Conservation (phyloP, 2,888 invertebrate genomes). For the Limulus polyphemus region DNA sequence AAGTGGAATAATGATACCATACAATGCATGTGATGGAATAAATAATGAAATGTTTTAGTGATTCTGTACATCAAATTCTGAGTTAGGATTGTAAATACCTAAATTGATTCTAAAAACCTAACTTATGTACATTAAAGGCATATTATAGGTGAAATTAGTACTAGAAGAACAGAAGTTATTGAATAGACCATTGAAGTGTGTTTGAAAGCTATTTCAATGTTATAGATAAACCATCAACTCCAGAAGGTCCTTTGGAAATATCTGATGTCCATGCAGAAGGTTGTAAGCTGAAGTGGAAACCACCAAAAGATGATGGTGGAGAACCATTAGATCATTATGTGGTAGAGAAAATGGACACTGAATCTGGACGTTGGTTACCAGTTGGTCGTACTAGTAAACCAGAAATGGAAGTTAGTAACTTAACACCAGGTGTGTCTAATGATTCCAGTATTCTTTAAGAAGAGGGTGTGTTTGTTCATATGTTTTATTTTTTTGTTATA, state of each 20-base stretch:
- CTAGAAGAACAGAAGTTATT: too few relatives aligned
- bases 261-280: constrained; percentile 92
- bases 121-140: too few relatives aligned
- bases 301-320: constrained; percentile 88
- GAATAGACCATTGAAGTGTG: too few relatives aligned
- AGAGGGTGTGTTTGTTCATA: too few relatives aligned
- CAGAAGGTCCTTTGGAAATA: constrained; percentile 80
- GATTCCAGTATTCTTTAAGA: constrained; percentile 44
- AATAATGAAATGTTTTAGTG: too few relatives aligned
- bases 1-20: too few relatives aligned
- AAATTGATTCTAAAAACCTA: too few relatives aligned
- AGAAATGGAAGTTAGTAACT: constrained; percentile 44
- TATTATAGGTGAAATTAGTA: too few relatives aligned
- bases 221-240: constrained; percentile 58
- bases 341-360: constrained; percentile 81
- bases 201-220: constrained; percentile 20
- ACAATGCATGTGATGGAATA: too few relatives aligned
- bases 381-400: constrained; percentile 70
- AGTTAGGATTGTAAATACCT: too few relatives aligned
- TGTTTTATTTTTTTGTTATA: too few relatives aligned
- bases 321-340: constrained; percentile 81
- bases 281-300: constrained; percentile 89
- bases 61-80: too few relatives aligned
- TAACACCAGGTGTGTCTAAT: constrained; percentile 53
- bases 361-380: constrained; percentile 54